Percentiles rank a stretch among this genome's conserved stretches.
Evolutionary conservation across 2,113 vertebrate species (phyloP).

Genomic region (Raphicerus campestris): DNA sequence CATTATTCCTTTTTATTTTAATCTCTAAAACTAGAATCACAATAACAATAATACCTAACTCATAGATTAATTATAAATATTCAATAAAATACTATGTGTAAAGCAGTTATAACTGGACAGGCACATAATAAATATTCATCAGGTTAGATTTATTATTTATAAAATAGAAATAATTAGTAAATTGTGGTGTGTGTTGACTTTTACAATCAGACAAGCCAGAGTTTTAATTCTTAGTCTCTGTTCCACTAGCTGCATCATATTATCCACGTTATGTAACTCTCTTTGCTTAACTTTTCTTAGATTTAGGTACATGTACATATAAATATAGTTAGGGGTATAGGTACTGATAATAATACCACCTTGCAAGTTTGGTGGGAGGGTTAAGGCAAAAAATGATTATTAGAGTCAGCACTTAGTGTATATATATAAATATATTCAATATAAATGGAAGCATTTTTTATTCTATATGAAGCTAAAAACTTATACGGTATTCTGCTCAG

Average conservation of each 20-base stretch:
- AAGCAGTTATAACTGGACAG: background rate
- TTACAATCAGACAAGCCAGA: background rate
- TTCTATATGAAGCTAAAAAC: background rate
- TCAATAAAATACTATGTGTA: background rate
- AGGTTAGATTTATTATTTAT: background rate
- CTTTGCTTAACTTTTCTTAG: background rate
- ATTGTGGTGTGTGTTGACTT: background rate
- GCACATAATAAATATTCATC: background rate
- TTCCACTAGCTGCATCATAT: background rate
- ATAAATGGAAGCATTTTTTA: background rate
- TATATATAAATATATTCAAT: background rate
- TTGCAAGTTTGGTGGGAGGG: background rate
- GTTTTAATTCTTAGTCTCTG: background rate
- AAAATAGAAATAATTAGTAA: constrained; percentile 5
- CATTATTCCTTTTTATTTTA: background rate
- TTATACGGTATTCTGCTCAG: background rate
- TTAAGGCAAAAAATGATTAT: background rate
- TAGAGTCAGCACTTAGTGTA: background rate
- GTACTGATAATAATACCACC: background rate
- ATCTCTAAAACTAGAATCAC: background rate
- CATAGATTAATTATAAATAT: background rate
- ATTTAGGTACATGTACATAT: background rate
- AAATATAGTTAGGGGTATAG: background rate
- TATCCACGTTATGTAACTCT: background rate
- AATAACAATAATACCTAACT: background rate